These are phyloP conservation scores for Malurus leucopterus DNA, from an alignment of 2,797 vertebrate genomes.

Conservation along the genomic window DNA sequence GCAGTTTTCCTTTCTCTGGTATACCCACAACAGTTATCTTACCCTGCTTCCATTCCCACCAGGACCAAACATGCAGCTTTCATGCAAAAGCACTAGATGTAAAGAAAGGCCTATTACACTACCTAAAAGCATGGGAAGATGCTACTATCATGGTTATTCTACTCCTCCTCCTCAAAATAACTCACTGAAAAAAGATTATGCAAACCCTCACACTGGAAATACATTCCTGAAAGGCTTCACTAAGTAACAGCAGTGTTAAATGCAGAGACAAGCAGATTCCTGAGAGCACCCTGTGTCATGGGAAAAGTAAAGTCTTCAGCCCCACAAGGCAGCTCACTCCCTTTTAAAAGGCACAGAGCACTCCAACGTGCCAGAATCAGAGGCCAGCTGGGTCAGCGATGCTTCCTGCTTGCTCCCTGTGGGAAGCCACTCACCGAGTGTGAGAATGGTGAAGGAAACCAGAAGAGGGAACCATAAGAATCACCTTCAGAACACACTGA, in stretches of 20 bases:
- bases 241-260: neutral
- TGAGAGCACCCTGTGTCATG: neutral
- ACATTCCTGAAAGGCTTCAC: neutral
- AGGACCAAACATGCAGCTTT: neutral
- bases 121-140: neutral
- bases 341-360: conserved; percentile 10
- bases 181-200: neutral
- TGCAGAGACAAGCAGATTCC: neutral
- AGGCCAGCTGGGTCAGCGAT: neutral
- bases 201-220: neutral
- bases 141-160: neutral
- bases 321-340: conserved; percentile 1
- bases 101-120: neutral
- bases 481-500: neutral
- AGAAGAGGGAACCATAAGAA: neutral
- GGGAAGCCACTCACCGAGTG: neutral
- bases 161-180: neutral
- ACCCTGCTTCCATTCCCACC: neutral
- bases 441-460: neutral
- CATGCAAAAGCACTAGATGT: neutral
- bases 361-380: neutral
- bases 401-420: conserved; percentile 21
- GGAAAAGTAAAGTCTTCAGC: neutral
- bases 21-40: neutral
- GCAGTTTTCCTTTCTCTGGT: neutral